phyloP scores from a whole-genome alignment of 2,888 invertebrate species.

The Kuschelorhynchus macadamiae region DNA sequence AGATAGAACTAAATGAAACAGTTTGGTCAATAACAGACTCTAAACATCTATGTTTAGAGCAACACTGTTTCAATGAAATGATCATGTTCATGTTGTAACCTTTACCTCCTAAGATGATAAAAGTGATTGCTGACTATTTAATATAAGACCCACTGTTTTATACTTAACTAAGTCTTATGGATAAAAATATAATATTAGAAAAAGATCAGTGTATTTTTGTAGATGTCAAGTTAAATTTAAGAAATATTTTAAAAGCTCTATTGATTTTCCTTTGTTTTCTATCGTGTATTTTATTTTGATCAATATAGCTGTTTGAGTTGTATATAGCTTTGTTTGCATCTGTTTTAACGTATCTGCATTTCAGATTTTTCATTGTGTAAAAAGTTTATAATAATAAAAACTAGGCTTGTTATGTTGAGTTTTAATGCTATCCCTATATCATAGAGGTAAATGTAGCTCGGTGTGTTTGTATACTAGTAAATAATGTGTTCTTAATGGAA shows the following conservation, averaged over 20 bases:
- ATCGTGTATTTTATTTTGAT: constrained; percentile 10
- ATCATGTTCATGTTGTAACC: no score
- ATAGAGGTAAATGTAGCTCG: no score
- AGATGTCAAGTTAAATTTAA: constrained; percentile 58
- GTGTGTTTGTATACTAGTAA: no score
- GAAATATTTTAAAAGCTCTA: constrained; percentile 12
- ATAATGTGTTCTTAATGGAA: no score
- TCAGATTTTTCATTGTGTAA: constrained; percentile 29
- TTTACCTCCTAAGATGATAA: neutral
- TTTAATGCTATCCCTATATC: no score
- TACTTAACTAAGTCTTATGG: constrained; percentile 44
- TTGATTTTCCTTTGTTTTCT: constrained; percentile 1
- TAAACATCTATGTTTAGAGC: no score
- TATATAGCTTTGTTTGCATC: constrained; percentile 17
- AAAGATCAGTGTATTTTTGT: constrained; percentile 65
- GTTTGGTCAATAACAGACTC: no score
- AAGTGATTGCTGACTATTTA: constrained; percentile 29
- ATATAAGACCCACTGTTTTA: constrained; percentile 39
- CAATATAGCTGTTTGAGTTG: constrained; percentile 6
- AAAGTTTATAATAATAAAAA: constrained; percentile 58
- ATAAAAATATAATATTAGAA: constrained; percentile 50
- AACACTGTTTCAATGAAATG: no score
- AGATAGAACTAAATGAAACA: no score
- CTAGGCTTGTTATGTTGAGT: constrained; percentile 60
- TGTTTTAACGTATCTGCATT: no score